Evolutionary conservation across 2,888 invertebrate species (phyloP).

Genomic region (Napeogenes inachia): DNA sequence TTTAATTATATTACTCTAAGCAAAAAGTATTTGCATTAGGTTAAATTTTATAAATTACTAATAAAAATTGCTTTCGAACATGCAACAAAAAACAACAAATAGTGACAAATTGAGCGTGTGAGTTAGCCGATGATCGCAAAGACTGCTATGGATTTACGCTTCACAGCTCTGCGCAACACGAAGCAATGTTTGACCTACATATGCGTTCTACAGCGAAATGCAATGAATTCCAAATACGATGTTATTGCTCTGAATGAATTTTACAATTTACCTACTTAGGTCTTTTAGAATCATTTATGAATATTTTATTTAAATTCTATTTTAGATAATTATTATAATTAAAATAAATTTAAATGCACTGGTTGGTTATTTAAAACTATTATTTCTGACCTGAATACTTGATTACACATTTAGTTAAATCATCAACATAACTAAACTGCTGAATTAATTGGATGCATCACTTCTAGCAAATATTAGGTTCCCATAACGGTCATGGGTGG

Average conservation of each 20-base stretch:
- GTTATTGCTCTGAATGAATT: constrained; percentile 10
- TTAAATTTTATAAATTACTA: not conserved
- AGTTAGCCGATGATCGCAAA: constrained; percentile 61
- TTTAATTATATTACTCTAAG: constrained; percentile 16
- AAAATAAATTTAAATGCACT: no score
- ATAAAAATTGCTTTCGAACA: constrained; percentile 30
- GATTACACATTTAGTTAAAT: no score
- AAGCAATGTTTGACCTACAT: constrained; percentile 71
- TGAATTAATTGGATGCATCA: not conserved
- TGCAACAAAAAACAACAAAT: constrained; percentile 37
- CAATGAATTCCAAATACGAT: constrained; percentile 26
- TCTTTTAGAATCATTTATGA: no score
- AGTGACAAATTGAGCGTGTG: constrained; percentile 66
- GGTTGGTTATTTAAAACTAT: no score
- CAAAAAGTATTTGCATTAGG: not conserved
- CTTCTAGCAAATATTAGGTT: constrained; percentile 32
- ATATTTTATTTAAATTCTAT: no score
- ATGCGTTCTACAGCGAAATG: constrained; percentile 46
- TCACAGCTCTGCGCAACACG: constrained; percentile 54
- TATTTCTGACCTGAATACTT: not conserved
- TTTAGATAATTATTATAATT: no score
- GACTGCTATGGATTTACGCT: constrained; percentile 57
- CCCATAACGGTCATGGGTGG: constrained; percentile 54
- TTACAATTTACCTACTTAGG: constrained; percentile 7
- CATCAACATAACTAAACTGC: not conserved